Conservation (phyloP, 2,113 vertebrate genomes). For the Ginglymostoma cirratum region DNA sequence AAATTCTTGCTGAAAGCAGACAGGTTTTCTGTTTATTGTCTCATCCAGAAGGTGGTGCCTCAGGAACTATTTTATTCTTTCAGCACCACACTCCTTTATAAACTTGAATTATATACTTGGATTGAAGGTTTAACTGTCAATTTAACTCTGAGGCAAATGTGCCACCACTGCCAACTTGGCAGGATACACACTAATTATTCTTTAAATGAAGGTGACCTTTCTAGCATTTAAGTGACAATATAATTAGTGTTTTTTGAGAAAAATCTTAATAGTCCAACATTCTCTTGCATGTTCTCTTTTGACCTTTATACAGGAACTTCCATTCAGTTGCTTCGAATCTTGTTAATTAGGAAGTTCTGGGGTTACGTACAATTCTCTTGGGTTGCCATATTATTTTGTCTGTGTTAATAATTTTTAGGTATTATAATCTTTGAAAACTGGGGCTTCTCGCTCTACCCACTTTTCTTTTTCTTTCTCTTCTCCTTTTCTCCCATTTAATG, state of each 20-base stretch:
- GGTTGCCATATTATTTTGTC: not conserved
- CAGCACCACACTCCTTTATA: not conserved
- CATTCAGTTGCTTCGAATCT: not conserved
- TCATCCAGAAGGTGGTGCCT: not conserved
- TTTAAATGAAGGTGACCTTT: not conserved
- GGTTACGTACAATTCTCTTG: not conserved
- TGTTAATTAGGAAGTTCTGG: not conserved
- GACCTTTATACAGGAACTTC: not conserved
- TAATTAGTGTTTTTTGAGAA: slow-evolving; percentile 2
- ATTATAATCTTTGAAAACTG: not conserved
- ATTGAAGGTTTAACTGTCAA: not conserved
- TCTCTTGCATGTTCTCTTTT: slow-evolving; percentile 1
- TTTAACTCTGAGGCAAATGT: not conserved
- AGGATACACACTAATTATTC: slow-evolving; percentile 10
- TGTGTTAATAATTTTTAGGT: not conserved
- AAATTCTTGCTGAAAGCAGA: not conserved
- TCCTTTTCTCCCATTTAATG: no score
- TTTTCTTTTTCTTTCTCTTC: no score
- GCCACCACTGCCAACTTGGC: not conserved
- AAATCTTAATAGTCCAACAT: not conserved
- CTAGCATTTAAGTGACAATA: not conserved
- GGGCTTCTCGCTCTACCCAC: not conserved
- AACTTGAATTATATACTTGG: not conserved
- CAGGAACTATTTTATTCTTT: not conserved
- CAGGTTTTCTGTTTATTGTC: not conserved